These are phyloP conservation scores for Ophonus ardosiacus DNA, from an alignment of 2,888 invertebrate species.

Conservation along the genomic window DNA sequence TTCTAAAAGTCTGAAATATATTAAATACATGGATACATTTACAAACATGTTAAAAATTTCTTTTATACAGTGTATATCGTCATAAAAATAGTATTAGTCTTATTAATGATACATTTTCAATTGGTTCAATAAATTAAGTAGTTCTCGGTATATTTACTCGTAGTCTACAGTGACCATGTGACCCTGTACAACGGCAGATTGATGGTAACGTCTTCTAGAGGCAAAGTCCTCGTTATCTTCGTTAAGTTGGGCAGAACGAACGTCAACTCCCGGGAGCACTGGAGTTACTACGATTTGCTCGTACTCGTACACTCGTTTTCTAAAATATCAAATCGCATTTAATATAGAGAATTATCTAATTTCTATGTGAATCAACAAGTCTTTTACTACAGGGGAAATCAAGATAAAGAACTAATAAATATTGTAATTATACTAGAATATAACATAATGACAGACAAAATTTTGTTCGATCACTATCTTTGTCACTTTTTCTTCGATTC, in stretches of 20 bases:
- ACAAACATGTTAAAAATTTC: constrained; percentile 52
- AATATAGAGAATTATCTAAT: too few species aligned
- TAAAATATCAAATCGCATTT: constrained; percentile 72
- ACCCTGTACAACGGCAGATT: constrained; percentile 88
- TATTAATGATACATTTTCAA: constrained; percentile 19
- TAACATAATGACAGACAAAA: too few species aligned
- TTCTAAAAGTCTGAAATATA: constrained; percentile 43
- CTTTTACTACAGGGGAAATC: too few species aligned
- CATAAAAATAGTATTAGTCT: constrained; percentile 56
- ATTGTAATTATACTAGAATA: background rate
- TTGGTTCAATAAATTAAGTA: constrained; percentile 51
- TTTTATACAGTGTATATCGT: constrained; percentile 51
- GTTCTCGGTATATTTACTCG: constrained; percentile 63
- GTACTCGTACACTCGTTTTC: constrained; percentile 87
- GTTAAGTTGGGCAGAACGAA: constrained; percentile 92
- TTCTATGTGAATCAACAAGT: too few species aligned
- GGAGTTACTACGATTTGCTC: constrained; percentile 93
- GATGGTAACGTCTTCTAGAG: constrained; percentile 94
- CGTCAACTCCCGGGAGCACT: constrained; percentile 86
- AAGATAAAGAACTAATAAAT: too few species aligned
- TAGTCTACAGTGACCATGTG: constrained; percentile 80
- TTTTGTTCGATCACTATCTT: too few species aligned
- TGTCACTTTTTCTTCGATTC: too few species aligned
- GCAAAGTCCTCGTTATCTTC: constrained; percentile 98
- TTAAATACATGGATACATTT: constrained; percentile 57